Percentiles rank a stretch among this genome's conserved stretches.
phyloP scores from a whole-genome alignment of 2,888 invertebrate species.

The Hyposoter dolosus region DNA sequence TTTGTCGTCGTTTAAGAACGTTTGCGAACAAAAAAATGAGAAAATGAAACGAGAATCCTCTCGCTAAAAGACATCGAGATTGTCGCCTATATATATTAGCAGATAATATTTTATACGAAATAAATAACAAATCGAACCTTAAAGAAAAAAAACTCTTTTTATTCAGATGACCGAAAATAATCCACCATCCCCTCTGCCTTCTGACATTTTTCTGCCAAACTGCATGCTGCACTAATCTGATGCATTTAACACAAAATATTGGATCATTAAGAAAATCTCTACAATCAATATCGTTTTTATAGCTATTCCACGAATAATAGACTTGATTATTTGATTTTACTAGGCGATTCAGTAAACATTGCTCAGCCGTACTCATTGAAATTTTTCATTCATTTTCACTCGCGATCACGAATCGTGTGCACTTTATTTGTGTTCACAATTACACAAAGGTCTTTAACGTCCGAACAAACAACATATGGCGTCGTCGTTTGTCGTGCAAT shows the following conservation, averaged over 20 bases:
- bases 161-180: slow-evolving; percentile 6
- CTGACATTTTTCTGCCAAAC: background rate
- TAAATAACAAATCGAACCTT: slow-evolving; percentile 68
- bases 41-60: slow-evolving; percentile 21
- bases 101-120: slow-evolving; percentile 71
- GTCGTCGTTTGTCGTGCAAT: slow-evolving; percentile 68
- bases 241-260: background rate
- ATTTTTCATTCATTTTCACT: slow-evolving; percentile 23
- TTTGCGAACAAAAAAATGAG: slow-evolving; percentile 42
- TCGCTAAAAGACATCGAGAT: slow-evolving; percentile 54
- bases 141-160: slow-evolving; percentile 19
- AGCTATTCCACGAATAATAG: background rate
- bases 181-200: slow-evolving; percentile 4
- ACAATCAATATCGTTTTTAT: background rate
- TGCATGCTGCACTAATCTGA: background rate
- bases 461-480: slow-evolving; percentile 78
- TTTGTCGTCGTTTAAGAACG: slow-evolving; percentile 34
- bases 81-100: slow-evolving; percentile 65
- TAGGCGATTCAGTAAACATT: background rate
- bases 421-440: slow-evolving; percentile 42
- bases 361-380: background rate
- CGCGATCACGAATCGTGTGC: background rate
- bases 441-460: slow-evolving; percentile 76
- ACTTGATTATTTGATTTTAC: background rate
- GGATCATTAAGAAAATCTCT: background rate